Percentiles rank a stretch among this genome's conserved stretches.
phyloP scores from a whole-genome alignment of 2,797 vertebrate genomes.

The Rhodeus uyekii region DNA sequence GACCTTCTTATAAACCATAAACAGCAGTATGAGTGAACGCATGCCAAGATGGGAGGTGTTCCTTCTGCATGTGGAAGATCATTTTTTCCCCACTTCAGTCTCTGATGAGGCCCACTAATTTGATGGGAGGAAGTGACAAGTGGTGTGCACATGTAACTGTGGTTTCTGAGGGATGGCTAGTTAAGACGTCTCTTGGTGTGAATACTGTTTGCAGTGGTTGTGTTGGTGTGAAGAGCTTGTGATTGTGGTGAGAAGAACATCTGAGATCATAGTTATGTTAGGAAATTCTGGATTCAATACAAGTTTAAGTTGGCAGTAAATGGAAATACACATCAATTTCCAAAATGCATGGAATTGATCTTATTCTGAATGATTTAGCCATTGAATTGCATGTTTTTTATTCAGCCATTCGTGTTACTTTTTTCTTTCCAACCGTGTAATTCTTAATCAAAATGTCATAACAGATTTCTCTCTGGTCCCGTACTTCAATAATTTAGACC shows the following conservation, averaged over 20 bases:
- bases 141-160: conserved; percentile 56
- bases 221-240: conserved; percentile 28
- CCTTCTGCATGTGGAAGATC: conserved; percentile 44
- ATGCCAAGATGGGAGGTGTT: conserved; percentile 27
- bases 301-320: background rate
- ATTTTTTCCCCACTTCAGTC: conserved; percentile 34
- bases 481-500: background rate
- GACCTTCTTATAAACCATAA: conserved; percentile 67
- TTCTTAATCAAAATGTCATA: background rate
- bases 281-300: background rate
- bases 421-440: background rate
- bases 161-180: conserved; percentile 33
- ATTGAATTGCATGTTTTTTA: background rate
- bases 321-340: background rate
- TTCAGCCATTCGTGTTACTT: background rate
- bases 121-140: conserved; percentile 53
- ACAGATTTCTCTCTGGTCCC: background rate
- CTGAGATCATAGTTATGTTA: conserved; percentile 5
- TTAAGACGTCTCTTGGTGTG: conserved; percentile 16
- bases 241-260: conserved; percentile 5
- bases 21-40: conserved; percentile 37
- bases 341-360: background rate
- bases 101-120: conserved; percentile 55
- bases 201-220: conserved; percentile 36
- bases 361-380: background rate